Percentiles rank a stretch among this genome's conserved stretches.
These are phyloP conservation scores for Sinocyclocheilus anophthalmus DNA, from an alignment of 2,113 vertebrate genomes.

Conservation along the genomic window DNA sequence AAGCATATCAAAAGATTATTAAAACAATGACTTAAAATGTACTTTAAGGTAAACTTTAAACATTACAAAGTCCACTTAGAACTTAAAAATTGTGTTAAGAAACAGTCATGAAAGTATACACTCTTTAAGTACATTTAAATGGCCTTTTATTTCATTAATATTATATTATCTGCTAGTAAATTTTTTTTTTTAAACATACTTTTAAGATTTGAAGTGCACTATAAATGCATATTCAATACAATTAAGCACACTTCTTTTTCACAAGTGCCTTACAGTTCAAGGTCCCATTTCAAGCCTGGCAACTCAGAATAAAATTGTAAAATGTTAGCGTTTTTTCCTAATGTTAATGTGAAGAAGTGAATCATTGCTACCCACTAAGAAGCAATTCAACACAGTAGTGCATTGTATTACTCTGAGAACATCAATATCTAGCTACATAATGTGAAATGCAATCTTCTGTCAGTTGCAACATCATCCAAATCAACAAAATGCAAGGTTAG, in stretches of 20 bases:
- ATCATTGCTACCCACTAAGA: neutral
- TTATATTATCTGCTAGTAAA: no score
- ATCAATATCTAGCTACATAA: conserved; percentile 46
- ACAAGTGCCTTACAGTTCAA: neutral
- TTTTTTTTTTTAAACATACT: no score
- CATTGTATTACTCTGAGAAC: conserved; percentile 8
- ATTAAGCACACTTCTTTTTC: neutral
- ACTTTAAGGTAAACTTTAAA: no score
- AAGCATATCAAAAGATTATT: no score
- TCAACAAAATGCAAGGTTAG: conserved; percentile 61
- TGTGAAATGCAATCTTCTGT: conserved; percentile 53
- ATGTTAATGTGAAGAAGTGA: conserved; percentile 10
- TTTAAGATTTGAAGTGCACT: no score
- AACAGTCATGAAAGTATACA: no score
- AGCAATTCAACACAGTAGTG: conserved; percentile 18
- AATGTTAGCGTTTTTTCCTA: neutral
- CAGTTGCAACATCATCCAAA: conserved; percentile 56
- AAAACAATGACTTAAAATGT: no score
- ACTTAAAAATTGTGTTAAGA: no score
- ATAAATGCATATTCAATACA: neutral
- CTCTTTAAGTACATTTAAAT: no score
- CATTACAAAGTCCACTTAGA: no score
- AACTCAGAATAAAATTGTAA: neutral
- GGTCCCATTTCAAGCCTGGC: neutral
- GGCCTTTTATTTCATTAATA: no score